Evolutionary conservation across 2,113 vertebrate species (phyloP).

Genomic region (Sinocyclocheilus rhinocerous): DNA sequence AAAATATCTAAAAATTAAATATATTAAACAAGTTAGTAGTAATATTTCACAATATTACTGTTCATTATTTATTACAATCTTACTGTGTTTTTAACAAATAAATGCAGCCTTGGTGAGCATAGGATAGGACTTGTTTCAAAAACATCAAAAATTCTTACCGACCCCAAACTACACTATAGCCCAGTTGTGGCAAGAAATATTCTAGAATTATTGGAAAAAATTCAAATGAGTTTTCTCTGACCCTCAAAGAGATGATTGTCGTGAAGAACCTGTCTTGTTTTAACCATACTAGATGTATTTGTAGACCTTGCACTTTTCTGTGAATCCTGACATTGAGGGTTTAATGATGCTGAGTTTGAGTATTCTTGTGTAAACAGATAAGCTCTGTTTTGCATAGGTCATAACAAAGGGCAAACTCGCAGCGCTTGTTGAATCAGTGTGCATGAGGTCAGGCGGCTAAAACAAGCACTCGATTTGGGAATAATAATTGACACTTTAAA

Average conservation of each 20-base stretch:
- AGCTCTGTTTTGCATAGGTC: background rate
- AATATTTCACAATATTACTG: background rate
- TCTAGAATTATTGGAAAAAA: background rate
- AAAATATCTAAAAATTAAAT: background rate
- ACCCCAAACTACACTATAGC: no score
- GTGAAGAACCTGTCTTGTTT: background rate
- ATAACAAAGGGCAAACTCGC: background rate
- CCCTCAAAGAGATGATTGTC: background rate
- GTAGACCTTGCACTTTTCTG: background rate
- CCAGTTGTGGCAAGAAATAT: background rate
- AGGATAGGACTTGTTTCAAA: background rate
- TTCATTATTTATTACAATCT: background rate
- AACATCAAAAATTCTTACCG: background rate
- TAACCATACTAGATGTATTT: background rate
- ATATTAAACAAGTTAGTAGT: no score
- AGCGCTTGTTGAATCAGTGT: background rate
- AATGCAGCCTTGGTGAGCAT: background rate
- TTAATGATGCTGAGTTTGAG: background rate
- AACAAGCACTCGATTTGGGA: background rate
- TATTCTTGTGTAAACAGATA: background rate
- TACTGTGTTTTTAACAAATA: no score
- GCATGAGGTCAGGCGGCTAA: background rate
- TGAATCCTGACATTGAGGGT: background rate
- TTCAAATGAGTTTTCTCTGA: background rate
- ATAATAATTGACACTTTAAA: background rate